A percentile compares a stretch with the other conserved stretches of the same genome.
These are phyloP conservation scores for Sylvilagus bachmani DNA, from an alignment of 2,113 vertebrate genomes.

Conservation along the genomic window DNA sequence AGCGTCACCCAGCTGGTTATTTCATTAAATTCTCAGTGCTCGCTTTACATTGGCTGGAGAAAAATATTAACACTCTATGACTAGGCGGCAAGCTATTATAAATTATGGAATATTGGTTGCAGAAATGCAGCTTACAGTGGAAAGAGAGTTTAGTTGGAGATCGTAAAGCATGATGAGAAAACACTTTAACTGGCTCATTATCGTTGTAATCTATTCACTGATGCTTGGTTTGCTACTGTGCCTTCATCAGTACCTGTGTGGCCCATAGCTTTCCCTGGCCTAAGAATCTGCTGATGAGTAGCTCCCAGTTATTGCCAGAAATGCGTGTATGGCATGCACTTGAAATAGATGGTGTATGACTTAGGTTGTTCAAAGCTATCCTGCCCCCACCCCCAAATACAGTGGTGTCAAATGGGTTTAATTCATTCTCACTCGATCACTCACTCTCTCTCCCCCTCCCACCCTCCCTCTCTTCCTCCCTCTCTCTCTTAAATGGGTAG, in stretches of 20 bases:
- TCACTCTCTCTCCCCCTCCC: no score
- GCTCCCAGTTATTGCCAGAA: conserved; percentile 1
- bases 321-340: background rate
- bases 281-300: background rate
- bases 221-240: conserved; percentile 72
- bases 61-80: conserved; percentile 76
- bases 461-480: background rate
- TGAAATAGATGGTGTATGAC: conserved; percentile 4
- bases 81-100: conserved; percentile 50
- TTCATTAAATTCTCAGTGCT: conserved; percentile 63
- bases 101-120: background rate
- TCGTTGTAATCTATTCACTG: conserved; percentile 76
- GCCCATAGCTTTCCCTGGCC: conserved; percentile 35
- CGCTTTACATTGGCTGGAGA: conserved; percentile 67
- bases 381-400: background rate
- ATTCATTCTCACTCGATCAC: no score
- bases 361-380: conserved; percentile 47
- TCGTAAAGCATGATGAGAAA: conserved; percentile 79
- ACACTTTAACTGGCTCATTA: background rate
- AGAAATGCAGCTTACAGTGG: conserved; percentile 50
- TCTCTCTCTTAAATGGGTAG: background rate
- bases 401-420: background rate
- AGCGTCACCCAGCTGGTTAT: conserved; percentile 72
- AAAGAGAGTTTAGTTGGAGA: conserved; percentile 69
- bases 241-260: conserved; percentile 54